These are phyloP conservation scores for Calypte anna DNA, from an alignment of 2,113 vertebrate genomes.

Conservation along the genomic window DNA sequence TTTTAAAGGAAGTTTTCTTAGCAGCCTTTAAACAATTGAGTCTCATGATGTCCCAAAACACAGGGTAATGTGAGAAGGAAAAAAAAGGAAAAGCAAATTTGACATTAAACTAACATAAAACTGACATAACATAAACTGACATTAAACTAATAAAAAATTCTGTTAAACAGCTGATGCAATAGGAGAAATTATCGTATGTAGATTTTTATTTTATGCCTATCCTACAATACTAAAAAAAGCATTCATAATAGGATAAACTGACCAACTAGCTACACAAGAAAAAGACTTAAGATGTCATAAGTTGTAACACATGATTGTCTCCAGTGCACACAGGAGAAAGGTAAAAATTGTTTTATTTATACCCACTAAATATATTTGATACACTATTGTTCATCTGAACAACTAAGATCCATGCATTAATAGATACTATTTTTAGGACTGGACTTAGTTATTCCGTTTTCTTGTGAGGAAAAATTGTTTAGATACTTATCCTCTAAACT, in stretches of 20 bases:
- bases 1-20: background rate
- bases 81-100: background rate
- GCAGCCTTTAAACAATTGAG: background rate
- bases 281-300: background rate
- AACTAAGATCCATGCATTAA: background rate
- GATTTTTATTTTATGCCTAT: background rate
- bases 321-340: background rate
- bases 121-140: too few relatives aligned
- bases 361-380: background rate
- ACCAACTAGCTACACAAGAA: background rate
- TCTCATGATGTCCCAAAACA: background rate
- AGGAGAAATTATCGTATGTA: background rate
- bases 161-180: background rate
- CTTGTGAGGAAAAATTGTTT: background rate
- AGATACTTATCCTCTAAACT: background rate
- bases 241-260: background rate
- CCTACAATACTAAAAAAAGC: background rate
- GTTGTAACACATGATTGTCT: background rate
- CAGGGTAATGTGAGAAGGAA: background rate
- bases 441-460: background rate
- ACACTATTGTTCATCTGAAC: background rate
- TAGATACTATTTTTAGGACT: background rate
- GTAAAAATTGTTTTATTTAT: background rate
- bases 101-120: background rate
- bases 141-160: background rate